phyloP scores from a whole-genome alignment of 2,888 invertebrate species.

The Acanthosepion pharaonis region DNA sequence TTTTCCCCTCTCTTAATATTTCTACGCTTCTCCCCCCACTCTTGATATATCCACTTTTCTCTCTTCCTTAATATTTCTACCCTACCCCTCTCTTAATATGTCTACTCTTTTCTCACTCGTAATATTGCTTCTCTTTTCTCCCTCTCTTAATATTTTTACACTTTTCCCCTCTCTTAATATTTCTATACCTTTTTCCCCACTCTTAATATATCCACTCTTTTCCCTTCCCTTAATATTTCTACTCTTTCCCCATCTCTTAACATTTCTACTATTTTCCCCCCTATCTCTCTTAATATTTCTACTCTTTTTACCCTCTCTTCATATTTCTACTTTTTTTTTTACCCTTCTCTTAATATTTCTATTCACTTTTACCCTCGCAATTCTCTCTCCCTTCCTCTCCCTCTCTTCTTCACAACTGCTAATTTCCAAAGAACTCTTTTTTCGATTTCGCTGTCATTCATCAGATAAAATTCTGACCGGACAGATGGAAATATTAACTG shows the following conservation, averaged over 20 bases:
- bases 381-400: neutral
- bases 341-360: neutral
- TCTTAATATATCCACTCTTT: neutral
- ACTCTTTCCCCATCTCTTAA: neutral
- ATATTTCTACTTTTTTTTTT: neutral
- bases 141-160: neutral
- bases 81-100: neutral
- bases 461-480: neutral
- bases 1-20: neutral
- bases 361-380: neutral
- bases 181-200: rapidly evolving
- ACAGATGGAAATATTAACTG: constrained; percentile 10
- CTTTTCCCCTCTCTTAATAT: neutral
- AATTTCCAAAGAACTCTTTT: neutral
- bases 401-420: neutral
- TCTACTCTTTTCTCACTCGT: neutral
- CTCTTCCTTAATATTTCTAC: neutral
- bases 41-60: neutral
- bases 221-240: neutral
- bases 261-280: no score
- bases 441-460: neutral
- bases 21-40: no score
- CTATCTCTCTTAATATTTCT: neutral
- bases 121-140: neutral
- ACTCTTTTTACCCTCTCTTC: neutral